Percentiles rank a stretch among this genome's conserved stretches.
Conservation (phyloP, 2,888 invertebrate species). For the Busseola fusca region DNA sequence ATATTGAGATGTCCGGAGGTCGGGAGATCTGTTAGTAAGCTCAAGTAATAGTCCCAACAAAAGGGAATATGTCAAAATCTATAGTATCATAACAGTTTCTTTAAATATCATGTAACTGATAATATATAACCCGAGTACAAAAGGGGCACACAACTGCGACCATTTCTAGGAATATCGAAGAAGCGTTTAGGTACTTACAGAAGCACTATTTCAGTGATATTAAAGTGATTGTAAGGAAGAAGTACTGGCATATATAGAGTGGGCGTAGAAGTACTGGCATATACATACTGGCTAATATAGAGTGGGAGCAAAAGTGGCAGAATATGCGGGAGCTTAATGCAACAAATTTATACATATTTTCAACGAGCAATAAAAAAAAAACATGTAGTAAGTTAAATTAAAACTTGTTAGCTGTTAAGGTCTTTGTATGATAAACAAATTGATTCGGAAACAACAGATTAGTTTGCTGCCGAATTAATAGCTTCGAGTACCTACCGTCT, state of each 20-base stretch:
- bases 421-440: slow-evolving; percentile 18
- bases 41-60: slow-evolving; percentile 1
- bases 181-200: not conserved
- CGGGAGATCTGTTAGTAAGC: slow-evolving; percentile 4
- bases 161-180: not conserved
- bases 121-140: not conserved
- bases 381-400: slow-evolving; percentile 2
- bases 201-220: slow-evolving; percentile 4
- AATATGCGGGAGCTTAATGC: slow-evolving; percentile 13
- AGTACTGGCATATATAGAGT: slow-evolving; percentile 14
- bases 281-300: too few relatives aligned
- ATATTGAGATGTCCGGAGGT: slow-evolving; percentile 41
- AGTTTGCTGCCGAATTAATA: slow-evolving; percentile 32
- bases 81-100: not conserved
- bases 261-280: too few relatives aligned
- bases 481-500: slow-evolving; percentile 34
- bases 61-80: not conserved
- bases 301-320: too few relatives aligned
- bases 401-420: slow-evolving; percentile 17
- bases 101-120: not conserved
- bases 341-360: not conserved
- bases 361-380: not conserved
- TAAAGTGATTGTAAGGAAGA: slow-evolving; percentile 5
- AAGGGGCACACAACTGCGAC: not conserved
- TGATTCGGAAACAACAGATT: slow-evolving; percentile 33